phyloP scores from a whole-genome alignment of 1,140 invertebrate species.

The Plutomurus gul region DNA sequence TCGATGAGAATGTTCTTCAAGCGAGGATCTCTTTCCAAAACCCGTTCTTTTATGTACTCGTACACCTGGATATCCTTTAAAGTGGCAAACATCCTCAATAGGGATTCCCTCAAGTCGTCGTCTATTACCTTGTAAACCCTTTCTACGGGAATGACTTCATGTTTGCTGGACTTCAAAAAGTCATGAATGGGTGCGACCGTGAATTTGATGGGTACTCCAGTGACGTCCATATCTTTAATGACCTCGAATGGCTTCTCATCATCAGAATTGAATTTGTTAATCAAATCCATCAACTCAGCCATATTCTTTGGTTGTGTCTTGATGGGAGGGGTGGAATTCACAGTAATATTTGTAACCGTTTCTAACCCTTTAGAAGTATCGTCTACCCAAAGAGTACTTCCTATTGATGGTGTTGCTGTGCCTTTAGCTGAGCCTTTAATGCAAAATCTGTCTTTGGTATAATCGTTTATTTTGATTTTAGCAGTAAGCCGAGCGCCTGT shows the following conservation, averaged over 20 bases:
- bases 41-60: not conserved
- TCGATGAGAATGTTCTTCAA: not conserved
- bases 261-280: not conserved
- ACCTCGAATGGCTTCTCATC: not conserved
- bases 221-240: not conserved
- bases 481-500: not conserved
- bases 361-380: not conserved
- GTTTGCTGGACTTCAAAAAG: not conserved
- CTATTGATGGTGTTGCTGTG: not conserved
- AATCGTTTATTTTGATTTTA: not conserved
- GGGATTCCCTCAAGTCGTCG: not conserved
- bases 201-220: not conserved
- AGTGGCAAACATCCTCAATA: not conserved
- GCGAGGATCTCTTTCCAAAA: not conserved
- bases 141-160: not conserved
- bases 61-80: not conserved
- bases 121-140: not conserved
- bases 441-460: not conserved
- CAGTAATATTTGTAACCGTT: not conserved
- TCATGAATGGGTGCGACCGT: not conserved
- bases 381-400: not conserved
- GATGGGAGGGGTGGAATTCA: not conserved
- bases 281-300: not conserved
- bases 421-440: not conserved
- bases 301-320: not conserved